These are phyloP conservation scores for Anolis apletophallus DNA, from an alignment of 2,797 vertebrate species.

Conservation along the genomic window DNA sequence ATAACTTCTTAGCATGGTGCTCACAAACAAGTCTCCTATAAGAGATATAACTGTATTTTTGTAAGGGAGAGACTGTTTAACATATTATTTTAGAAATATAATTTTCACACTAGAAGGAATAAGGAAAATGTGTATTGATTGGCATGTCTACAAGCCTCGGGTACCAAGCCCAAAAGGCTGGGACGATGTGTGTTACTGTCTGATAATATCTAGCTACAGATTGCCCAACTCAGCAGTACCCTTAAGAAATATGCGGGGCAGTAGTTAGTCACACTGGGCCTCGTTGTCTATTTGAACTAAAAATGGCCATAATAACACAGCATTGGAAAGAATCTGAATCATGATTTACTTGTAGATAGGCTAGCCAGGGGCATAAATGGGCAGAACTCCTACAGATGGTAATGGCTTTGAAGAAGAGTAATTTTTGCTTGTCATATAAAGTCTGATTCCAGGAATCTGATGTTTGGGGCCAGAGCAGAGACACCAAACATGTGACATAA, in stretches of 20 bases:
- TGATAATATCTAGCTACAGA: neutral
- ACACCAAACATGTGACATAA: neutral
- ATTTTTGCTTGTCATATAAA: neutral
- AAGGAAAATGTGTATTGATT: neutral
- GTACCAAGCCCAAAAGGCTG: neutral
- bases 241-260: neutral
- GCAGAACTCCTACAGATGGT: neutral
- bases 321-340: neutral
- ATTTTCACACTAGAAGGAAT: neutral
- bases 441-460: neutral
- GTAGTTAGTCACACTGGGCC: neutral
- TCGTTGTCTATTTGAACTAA: neutral
- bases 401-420: neutral
- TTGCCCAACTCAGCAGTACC: neutral
- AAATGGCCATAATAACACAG: neutral
- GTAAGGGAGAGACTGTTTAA: neutral
- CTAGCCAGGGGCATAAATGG: neutral
- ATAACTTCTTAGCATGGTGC: neutral
- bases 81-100: neutral
- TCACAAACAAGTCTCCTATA: neutral
- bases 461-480: neutral
- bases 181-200: neutral
- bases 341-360: neutral
- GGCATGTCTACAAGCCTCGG: neutral
- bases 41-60: neutral